These are phyloP conservation scores for Rhizoglyphus robini DNA, from an alignment of 1,140 invertebrate species.

Conservation along the genomic window DNA sequence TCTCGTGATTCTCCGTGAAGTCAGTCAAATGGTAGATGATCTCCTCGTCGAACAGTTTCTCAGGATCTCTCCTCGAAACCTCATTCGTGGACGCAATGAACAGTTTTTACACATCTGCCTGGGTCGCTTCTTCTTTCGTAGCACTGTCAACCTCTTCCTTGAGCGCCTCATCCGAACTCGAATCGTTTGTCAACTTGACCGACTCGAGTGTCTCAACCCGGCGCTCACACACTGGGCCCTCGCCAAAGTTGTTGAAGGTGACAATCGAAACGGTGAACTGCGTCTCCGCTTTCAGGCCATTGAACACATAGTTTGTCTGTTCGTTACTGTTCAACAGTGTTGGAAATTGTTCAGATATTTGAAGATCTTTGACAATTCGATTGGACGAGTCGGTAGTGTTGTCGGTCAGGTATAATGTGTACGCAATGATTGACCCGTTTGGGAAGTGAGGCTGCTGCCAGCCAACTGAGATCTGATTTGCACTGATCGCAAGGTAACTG, in stretches of 20 bases:
- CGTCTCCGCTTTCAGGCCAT: constrained; percentile 54
- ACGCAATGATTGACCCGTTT: constrained; percentile 71
- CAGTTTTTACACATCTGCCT: neutral
- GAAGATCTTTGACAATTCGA: constrained; percentile 11
- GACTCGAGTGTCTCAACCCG: constrained; percentile 54
- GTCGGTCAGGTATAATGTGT: constrained; percentile 53
- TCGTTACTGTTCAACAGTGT: neutral
- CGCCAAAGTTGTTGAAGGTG: constrained; percentile 62
- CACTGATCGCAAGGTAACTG: constrained; percentile 59
- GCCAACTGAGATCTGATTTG: constrained; percentile 63
- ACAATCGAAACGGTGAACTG: constrained; percentile 60
- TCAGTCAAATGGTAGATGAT: constrained; percentile 13
- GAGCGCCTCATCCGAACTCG: neutral
- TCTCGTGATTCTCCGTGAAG: constrained; percentile 1
- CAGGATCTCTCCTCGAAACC: neutral
- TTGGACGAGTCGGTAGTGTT: constrained; percentile 33
- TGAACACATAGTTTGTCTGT: constrained; percentile 53
- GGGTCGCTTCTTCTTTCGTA: neutral
- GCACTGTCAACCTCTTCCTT: too few relatives aligned
- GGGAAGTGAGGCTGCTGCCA: constrained; percentile 73
- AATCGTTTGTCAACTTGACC: too few relatives aligned
- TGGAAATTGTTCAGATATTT: neutral
- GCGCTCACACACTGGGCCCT: constrained; percentile 51
- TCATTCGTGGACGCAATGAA: neutral
- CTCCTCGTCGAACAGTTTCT: neutral